These are phyloP conservation scores for Scaptomyza caliginosa DNA, from an alignment of 2,888 invertebrate species.

Conservation along the genomic window DNA sequence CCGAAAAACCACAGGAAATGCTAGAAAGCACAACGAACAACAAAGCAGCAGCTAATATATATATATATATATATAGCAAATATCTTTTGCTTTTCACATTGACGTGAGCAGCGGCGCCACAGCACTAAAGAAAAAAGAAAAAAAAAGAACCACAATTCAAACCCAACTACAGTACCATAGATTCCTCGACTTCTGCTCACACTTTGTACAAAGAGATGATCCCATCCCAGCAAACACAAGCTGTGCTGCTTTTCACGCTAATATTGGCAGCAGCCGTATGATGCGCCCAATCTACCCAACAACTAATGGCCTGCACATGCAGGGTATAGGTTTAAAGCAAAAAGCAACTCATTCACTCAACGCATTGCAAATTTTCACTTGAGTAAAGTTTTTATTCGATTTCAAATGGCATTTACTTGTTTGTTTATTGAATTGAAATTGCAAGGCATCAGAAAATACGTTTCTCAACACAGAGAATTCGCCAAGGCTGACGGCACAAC, in stretches of 20 bases:
- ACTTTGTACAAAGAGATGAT: not conserved
- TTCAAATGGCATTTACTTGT: conserved; percentile 40
- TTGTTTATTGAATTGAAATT: conserved; percentile 31
- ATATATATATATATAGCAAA: conserved; percentile 17
- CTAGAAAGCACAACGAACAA: conserved; percentile 35
- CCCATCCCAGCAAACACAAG: conserved; percentile 50
- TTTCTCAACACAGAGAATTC: conserved; percentile 26
- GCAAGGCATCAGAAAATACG: conserved; percentile 36
- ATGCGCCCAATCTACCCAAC: no score
- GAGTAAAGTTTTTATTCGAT: conserved; percentile 48
- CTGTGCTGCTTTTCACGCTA: conserved; percentile 60
- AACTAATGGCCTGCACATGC: no score
- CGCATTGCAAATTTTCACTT: conserved; percentile 44
- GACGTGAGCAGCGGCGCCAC: conserved; percentile 29
- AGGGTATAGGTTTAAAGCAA: conserved; percentile 20
- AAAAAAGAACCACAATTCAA: conserved; percentile 30
- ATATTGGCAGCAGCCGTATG: conserved; percentile 63
- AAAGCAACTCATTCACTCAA: conserved; percentile 19
- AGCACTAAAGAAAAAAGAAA: not conserved
- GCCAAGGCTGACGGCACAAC: conserved; percentile 21
- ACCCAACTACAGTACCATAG: conserved; percentile 7
- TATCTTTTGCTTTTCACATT: conserved; percentile 46
- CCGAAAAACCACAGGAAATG: conserved; percentile 51
- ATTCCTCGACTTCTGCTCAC: not conserved
- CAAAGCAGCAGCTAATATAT: conserved; percentile 16